Conservation (phyloP, 1,140 invertebrate genomes). For the Dendroctonus ponderosae region DNA sequence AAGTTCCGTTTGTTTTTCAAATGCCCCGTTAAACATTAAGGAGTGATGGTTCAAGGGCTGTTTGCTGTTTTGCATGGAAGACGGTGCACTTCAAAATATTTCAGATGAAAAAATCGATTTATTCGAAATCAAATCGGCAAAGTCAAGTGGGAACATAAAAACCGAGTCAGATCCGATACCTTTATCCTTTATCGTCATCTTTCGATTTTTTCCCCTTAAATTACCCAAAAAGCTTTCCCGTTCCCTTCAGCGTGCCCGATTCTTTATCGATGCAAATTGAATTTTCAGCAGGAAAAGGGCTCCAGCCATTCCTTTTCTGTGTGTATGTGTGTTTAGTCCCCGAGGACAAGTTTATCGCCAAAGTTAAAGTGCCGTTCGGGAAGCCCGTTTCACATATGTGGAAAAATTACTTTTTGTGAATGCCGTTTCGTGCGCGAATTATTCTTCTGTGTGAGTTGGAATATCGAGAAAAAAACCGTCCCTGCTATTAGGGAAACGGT, state of each 20-base stretch:
- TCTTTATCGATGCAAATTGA: slow-evolving; percentile 22
- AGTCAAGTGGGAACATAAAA: not conserved
- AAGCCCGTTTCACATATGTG: slow-evolving; percentile 1
- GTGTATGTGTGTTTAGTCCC: slow-evolving; percentile 17
- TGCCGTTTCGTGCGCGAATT: no score
- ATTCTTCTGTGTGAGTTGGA: no score
- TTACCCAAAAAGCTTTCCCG: slow-evolving; percentile 6
- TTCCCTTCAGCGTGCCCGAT: slow-evolving; percentile 5
- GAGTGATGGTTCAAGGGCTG: no score
- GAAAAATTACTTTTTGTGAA: slow-evolving; percentile 4
- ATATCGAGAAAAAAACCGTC: no score
- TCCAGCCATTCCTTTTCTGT: slow-evolving; percentile 5
- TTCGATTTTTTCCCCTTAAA: not conserved
- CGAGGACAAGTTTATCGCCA: slow-evolving; percentile 17
- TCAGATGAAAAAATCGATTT: not conserved
- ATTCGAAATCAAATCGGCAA: not conserved
- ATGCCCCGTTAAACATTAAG: no score
- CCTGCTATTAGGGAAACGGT: no score
- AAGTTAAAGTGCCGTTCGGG: slow-evolving; percentile 16
- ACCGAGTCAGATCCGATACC: not conserved
- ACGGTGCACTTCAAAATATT: no score
- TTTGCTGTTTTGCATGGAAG: no score
- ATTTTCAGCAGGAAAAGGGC: slow-evolving; percentile 9
- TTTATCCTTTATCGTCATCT: slow-evolving; percentile 1
- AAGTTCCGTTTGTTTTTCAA: no score